A percentile compares a stretch with the other conserved stretches of the same genome.
These are phyloP conservation scores for Odontomachus brunneus DNA, from an alignment of 1,140 invertebrate species.

Conservation along the genomic window DNA sequence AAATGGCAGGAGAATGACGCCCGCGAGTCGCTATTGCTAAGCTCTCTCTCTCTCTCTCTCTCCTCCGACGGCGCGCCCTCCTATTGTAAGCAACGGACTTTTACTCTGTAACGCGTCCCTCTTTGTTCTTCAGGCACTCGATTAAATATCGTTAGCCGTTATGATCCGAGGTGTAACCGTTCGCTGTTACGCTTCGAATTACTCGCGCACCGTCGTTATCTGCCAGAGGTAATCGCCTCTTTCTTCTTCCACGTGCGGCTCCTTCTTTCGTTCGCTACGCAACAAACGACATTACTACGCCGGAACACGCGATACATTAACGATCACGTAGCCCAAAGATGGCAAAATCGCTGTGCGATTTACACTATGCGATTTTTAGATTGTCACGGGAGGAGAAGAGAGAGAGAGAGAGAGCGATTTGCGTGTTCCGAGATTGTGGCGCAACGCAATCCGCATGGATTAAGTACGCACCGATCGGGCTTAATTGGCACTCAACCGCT, in stretches of 20 bases:
- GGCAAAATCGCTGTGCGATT: not conserved
- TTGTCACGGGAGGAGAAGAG: not conserved
- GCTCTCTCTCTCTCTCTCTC: no score
- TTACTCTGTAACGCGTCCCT: conserved; percentile 4
- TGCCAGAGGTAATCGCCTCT: conserved; percentile 25
- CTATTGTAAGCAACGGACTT: conserved; percentile 41
- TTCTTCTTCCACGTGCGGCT: conserved; percentile 9
- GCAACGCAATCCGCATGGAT: no score
- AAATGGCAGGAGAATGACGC: conserved; percentile 11
- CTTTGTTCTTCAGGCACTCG: conserved; percentile 42
- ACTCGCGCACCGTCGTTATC: conserved; percentile 46
- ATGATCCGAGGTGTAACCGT: conserved; percentile 45
- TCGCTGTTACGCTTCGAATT: conserved; percentile 47
- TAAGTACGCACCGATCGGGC: no score
- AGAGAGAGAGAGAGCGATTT: no score
- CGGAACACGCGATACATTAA: conserved; percentile 10
- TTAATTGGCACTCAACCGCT: no score
- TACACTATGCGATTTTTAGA: not conserved
- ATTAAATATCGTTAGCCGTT: conserved; percentile 55
- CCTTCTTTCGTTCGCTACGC: conserved; percentile 1
- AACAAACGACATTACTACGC: conserved; percentile 38
- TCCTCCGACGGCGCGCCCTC: conserved; percentile 33
- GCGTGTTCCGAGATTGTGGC: no score
- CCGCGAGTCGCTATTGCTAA: not conserved
- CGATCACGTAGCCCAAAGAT: not conserved